These are phyloP conservation scores for Willisornis vidua DNA, from an alignment of 2,113 vertebrate genomes.

Conservation along the genomic window DNA sequence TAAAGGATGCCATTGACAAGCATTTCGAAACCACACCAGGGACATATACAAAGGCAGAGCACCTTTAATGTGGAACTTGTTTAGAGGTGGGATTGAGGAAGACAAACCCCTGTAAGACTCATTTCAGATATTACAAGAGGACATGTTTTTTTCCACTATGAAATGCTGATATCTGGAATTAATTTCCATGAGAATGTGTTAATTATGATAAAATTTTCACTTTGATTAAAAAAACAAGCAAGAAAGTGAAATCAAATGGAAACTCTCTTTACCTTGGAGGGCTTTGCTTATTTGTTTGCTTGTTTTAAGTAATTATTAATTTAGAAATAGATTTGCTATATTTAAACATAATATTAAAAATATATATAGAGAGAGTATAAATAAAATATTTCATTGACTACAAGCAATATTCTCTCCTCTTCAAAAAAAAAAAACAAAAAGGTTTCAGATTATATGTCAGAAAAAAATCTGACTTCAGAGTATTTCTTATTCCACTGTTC, in stretches of 20 bases:
- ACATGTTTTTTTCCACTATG: not conserved
- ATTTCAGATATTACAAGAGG: not conserved
- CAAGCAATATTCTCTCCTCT: accelerated
- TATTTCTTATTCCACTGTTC: not conserved
- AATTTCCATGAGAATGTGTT: not conserved
- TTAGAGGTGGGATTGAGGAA: not conserved
- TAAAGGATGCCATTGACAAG: not conserved
- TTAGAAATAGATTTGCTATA: not conserved
- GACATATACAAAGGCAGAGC: not conserved
- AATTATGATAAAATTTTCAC: not conserved
- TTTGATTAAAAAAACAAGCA: not conserved
- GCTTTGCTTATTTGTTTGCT: not conserved
- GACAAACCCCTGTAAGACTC: not conserved
- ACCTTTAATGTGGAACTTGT: not conserved
- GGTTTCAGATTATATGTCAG: not conserved
- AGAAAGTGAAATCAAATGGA: not conserved
- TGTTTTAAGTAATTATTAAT: not conserved
- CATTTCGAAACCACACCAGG: not conserved
- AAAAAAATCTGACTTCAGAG: not conserved
- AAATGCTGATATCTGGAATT: not conserved
- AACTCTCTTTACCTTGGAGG: not conserved
- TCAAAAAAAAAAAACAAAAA: not conserved
- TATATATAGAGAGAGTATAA: not conserved
- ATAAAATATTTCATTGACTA: not conserved
- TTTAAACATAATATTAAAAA: not conserved